phyloP scores from a whole-genome alignment of 2,113 vertebrate genomes.

The Poeciliopsis turrubarensis region DNA sequence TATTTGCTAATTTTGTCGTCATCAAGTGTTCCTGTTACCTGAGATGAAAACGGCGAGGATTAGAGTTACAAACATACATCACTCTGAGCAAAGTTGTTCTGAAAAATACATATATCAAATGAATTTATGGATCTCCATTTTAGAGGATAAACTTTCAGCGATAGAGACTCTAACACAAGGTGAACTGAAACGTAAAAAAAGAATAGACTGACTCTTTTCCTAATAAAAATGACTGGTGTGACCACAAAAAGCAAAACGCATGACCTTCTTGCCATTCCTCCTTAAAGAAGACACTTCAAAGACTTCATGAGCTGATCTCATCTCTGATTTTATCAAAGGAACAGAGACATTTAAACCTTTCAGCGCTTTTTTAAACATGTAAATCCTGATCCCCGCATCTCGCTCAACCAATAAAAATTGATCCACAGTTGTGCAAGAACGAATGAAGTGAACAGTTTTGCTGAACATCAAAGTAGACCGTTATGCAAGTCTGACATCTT shows the following conservation, averaged over 20 bases:
- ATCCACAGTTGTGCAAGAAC: neutral
- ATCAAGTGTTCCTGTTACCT: conserved; percentile 7
- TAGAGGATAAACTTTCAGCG: neutral
- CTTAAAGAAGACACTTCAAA: neutral
- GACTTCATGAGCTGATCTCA: neutral
- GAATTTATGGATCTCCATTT: neutral
- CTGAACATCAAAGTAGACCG: neutral
- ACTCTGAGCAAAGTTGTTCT: neutral
- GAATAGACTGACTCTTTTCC: no score
- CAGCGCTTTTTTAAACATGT: conserved; percentile 2
- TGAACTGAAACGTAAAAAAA: no score
- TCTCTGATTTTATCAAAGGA: neutral
- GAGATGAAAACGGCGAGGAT: neutral
- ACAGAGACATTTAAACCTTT: neutral
- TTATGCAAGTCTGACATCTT: neutral
- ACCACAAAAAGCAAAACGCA: neutral
- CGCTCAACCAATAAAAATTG: neutral
- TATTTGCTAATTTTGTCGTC: neutral
- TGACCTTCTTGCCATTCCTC: neutral
- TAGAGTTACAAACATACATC: neutral
- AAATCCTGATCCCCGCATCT: neutral
- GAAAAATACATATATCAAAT: neutral
- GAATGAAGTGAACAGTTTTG: neutral
- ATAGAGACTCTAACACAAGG: neutral
- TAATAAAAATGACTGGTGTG: no score